These are phyloP conservation scores for Phaenicophaeus curvirostris DNA, from an alignment of 2,797 vertebrate genomes.

Conservation along the genomic window DNA sequence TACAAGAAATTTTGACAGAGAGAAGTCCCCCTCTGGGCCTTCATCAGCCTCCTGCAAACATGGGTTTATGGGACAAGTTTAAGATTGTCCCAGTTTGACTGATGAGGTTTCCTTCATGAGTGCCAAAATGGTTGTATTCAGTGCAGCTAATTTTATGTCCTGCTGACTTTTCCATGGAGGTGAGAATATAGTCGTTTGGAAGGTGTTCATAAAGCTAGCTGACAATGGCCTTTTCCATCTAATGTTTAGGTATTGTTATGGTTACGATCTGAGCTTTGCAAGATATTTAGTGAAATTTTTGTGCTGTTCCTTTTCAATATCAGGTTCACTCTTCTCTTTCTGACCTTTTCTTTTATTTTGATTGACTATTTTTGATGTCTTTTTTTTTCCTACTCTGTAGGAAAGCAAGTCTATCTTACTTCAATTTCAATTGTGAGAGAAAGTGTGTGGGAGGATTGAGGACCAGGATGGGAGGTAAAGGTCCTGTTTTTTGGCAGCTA, in stretches of 20 bases:
- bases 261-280: neutral
- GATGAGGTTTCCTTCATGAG: neutral
- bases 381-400: neutral
- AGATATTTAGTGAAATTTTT: neutral
- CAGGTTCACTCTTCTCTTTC: neutral
- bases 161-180: constrained; percentile 34
- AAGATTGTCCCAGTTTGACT: neutral
- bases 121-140: neutral
- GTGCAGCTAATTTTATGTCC: neutral
- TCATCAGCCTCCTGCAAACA: neutral
- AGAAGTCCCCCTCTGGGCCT: neutral
- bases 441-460: neutral
- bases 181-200: constrained; percentile 29
- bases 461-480: neutral
- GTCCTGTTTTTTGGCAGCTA: neutral
- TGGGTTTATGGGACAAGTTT: neutral
- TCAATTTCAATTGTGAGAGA: neutral
- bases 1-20: neutral
- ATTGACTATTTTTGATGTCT: neutral
- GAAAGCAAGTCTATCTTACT: neutral
- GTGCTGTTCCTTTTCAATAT: neutral
- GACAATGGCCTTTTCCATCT: neutral
- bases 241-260: constrained; percentile 9
- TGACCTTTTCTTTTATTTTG: neutral
- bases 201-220: neutral